These are phyloP conservation scores for Phenganax marumi DNA, from an alignment of 92 coral and sea anemone species.

Conservation along the genomic window DNA sequence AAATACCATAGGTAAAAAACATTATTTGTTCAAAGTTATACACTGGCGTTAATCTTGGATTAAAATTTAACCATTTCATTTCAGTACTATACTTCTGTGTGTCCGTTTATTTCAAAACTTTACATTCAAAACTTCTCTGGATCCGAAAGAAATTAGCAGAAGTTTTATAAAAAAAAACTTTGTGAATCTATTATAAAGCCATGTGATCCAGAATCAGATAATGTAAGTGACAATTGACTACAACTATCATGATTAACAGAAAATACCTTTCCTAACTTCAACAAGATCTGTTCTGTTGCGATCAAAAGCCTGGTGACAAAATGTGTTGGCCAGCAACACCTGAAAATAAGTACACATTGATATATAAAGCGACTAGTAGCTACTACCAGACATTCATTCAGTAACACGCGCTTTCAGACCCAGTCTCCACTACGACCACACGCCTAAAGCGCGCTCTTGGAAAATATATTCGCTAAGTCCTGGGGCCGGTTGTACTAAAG, in stretches of 20 bases:
- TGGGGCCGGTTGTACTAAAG: too few species aligned
- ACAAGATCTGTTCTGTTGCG: slow-evolving; percentile 59
- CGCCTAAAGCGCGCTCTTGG: too few species aligned
- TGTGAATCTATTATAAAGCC: background rate
- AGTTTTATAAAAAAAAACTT: too few species aligned
- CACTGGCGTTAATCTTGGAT: slow-evolving; percentile 17
- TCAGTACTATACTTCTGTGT: too few species aligned
- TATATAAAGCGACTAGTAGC: background rate
- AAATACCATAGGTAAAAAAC: background rate
- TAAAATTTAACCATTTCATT: too few species aligned
- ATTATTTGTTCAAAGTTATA: background rate
- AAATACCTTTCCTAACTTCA: slow-evolving; percentile 63
- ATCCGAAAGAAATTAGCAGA: too few species aligned
- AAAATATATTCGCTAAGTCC: too few species aligned
- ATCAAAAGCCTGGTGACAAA: slow-evolving; percentile 65
- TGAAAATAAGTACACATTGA: slow-evolving; percentile 15
- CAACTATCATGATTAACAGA: background rate
- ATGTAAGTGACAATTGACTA: background rate
- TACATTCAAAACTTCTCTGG: too few species aligned
- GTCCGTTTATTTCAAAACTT: too few species aligned
- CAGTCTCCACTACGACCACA: background rate
- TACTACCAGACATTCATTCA: background rate
- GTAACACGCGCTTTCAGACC: background rate
- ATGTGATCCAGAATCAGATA: background rate
- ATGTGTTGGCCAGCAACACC: slow-evolving; percentile 65